Conservation (phyloP, 1,140 invertebrate genomes). For the Psilanteris sp. region DNA sequence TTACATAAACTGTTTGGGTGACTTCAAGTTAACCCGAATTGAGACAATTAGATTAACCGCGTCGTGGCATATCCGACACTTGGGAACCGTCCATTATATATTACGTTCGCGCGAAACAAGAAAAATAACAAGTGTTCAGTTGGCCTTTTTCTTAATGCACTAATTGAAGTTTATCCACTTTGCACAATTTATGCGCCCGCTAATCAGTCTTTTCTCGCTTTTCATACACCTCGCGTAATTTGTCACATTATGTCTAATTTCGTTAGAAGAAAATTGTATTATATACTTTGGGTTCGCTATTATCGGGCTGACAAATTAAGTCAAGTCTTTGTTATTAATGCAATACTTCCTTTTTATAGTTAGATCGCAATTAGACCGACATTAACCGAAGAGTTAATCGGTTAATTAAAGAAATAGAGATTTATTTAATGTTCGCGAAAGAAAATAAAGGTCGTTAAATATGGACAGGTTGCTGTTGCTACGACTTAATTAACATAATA, state of each 20-base stretch:
- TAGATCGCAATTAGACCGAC: background rate
- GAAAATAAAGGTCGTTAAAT: too few species aligned
- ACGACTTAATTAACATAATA: too few species aligned
- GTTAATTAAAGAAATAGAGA: background rate
- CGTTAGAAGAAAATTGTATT: conserved; percentile 37
- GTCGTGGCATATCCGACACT: conserved; percentile 77
- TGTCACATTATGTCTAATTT: conserved; percentile 43
- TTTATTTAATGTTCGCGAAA: too few species aligned
- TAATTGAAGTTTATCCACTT: conserved; percentile 71
- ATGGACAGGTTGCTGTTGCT: too few species aligned
- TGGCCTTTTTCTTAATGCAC: conserved; percentile 76
- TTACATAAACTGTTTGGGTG: conserved; percentile 80
- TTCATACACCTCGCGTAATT: conserved; percentile 46
- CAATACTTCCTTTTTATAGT: conserved; percentile 9
- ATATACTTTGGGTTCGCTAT: conserved; percentile 3
- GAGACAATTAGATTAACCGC: conserved; percentile 80
- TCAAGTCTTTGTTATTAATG: conserved; percentile 18
- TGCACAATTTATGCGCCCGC: conserved; percentile 53
- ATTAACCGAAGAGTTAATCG: conserved; percentile 3
- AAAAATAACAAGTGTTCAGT: conserved; percentile 54
- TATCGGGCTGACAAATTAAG: conserved; percentile 11
- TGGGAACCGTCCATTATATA: conserved; percentile 75
- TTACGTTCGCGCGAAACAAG: conserved; percentile 64
- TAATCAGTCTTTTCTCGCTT: conserved; percentile 60
- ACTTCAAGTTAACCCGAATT: conserved; percentile 81